Conservation (phyloP, 2,797 vertebrate genomes). For the Otolemur crassicaudatus region DNA sequence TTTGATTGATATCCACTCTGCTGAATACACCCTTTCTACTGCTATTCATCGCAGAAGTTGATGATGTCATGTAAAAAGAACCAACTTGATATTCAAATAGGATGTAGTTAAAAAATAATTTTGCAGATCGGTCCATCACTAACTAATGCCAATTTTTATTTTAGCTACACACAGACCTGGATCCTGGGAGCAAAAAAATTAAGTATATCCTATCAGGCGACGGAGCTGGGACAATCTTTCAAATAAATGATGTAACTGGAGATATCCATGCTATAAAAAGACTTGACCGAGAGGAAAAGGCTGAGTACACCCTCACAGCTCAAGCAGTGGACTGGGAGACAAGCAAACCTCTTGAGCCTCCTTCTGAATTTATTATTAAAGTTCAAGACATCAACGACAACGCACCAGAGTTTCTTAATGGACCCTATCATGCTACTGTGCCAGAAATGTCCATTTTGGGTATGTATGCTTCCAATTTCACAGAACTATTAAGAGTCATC, state of each 20-base stretch:
- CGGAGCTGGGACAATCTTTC: slow-evolving; percentile 98
- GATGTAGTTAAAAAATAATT: neutral
- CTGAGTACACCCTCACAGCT: slow-evolving; percentile 97
- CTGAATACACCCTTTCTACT: slow-evolving; percentile 36
- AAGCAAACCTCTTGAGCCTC: slow-evolving; percentile 95
- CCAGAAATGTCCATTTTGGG: slow-evolving; percentile 98
- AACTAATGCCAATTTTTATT: slow-evolving; percentile 77
- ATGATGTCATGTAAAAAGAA: slow-evolving; percentile 60
- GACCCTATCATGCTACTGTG: slow-evolving; percentile 95
- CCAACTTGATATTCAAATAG: neutral
- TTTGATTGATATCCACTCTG: slow-evolving; percentile 73
- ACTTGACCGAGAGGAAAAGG: slow-evolving; percentile 98
- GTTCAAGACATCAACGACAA: slow-evolving; percentile 99
- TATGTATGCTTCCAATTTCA: slow-evolving; percentile 86
- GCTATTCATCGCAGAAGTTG: slow-evolving; percentile 57
- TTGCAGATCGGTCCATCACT: slow-evolving; percentile 6
- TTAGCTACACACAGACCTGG: slow-evolving; percentile 97
- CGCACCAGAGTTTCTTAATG: slow-evolving; percentile 95
- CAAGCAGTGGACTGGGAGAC: slow-evolving; percentile 96
- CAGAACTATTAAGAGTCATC: neutral
- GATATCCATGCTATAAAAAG: slow-evolving; percentile 99
- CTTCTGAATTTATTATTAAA: slow-evolving; percentile 99
- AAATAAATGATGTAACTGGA: slow-evolving; percentile 97
- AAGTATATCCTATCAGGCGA: slow-evolving; percentile 98
- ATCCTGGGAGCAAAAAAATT: slow-evolving; percentile 94